phyloP scores from a whole-genome alignment of 2,113 vertebrate species.

The Perca flavescens region DNA sequence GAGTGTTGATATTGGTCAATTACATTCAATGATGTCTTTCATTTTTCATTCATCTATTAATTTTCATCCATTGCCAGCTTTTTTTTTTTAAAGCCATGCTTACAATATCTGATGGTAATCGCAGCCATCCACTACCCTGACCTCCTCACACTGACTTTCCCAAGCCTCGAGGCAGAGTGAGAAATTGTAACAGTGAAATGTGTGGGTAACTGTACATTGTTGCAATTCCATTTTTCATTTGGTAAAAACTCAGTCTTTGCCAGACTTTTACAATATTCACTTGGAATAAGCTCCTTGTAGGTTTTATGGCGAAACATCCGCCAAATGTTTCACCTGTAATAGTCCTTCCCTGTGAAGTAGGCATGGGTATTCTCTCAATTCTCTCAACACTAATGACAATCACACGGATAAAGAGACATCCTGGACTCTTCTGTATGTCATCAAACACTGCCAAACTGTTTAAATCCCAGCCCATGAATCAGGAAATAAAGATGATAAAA shows the following conservation, averaged over 20 bases:
- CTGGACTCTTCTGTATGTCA: background rate
- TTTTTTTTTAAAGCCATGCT: background rate
- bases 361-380: background rate
- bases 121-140: background rate
- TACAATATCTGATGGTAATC: background rate
- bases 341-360: background rate
- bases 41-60: background rate
- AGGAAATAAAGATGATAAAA: background rate
- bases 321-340: background rate
- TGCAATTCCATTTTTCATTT: background rate
- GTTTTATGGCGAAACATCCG: background rate
- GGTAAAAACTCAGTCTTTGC: background rate
- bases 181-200: background rate
- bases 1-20: constrained; percentile 3
- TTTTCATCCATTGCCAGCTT: background rate
- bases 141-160: background rate
- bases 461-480: background rate
- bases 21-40: background rate
- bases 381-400: background rate
- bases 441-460: background rate
- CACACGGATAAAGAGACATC: background rate
- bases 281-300: background rate
- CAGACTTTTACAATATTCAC: background rate
- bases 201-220: background rate
- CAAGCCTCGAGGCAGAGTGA: background rate